Evolutionary conservation across 2,888 invertebrate species (phyloP).

Genomic region (Agelastica alni): DNA sequence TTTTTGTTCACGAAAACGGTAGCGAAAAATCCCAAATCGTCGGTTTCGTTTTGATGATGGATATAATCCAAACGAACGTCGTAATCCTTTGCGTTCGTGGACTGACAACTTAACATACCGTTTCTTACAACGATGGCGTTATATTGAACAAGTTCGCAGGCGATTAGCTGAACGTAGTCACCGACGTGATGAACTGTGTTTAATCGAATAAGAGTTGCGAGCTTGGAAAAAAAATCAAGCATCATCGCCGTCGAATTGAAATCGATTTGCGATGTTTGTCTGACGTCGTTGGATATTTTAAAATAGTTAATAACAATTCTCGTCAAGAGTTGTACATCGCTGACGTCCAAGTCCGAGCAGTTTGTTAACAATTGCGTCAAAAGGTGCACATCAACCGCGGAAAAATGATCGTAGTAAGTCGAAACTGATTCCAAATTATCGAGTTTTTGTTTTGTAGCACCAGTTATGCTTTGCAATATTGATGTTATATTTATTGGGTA

Average conservation of each 20-base stretch:
- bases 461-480: neutral
- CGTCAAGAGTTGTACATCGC: conserved; percentile 11
- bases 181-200: neutral
- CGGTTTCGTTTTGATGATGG: neutral
- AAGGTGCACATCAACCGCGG: conserved; percentile 25
- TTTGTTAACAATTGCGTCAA: conserved; percentile 19
- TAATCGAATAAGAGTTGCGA: neutral
- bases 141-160: neutral
- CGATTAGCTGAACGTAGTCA: conserved; percentile 6
- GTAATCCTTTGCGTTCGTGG: neutral
- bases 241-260: conserved; percentile 1
- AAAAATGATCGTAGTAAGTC: conserved; percentile 21
- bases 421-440: conserved; percentile 24
- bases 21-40: neutral
- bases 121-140: neutral
- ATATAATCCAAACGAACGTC: neutral
- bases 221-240: conserved; percentile 2
- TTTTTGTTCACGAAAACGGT: conserved; percentile 1
- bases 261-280: conserved; percentile 11
- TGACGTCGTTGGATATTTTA: conserved; percentile 8
- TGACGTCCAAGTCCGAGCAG: conserved; percentile 6
- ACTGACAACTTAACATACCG: neutral
- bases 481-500: conserved; percentile 1
- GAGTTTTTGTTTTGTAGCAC: neutral
- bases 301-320: conserved; percentile 27